These are phyloP conservation scores for Microcaecilia unicolor DNA, from an alignment of 2,797 vertebrate species.

Conservation along the genomic window DNA sequence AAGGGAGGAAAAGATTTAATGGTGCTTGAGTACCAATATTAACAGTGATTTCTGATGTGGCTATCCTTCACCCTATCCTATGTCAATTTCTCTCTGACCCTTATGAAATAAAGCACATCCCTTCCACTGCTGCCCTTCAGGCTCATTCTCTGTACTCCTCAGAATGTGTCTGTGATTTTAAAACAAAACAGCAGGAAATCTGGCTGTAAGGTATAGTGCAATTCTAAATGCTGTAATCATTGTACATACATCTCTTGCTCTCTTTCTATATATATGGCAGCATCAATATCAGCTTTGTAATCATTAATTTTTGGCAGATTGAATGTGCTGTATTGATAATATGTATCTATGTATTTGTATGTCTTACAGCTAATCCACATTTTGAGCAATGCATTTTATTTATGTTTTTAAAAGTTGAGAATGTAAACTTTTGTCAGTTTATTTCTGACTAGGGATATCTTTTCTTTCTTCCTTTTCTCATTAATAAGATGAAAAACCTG, in stretches of 20 bases:
- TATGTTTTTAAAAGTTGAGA: constrained; percentile 80
- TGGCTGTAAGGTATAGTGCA: constrained; percentile 81
- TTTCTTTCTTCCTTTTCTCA: constrained; percentile 64
- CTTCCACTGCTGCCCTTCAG: too few relatives aligned
- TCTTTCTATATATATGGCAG: constrained; percentile 51
- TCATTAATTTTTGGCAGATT: constrained; percentile 86
- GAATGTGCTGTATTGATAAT: constrained; percentile 90
- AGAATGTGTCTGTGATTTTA: constrained; percentile 73
- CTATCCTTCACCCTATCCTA: too few relatives aligned
- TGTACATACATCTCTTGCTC: constrained; percentile 78
- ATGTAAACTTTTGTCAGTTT: constrained; percentile 75
- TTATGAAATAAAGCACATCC: too few relatives aligned
- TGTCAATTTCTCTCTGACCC: constrained; percentile 42
- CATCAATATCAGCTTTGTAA: constrained; percentile 88
- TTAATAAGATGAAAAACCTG: constrained; percentile 51
- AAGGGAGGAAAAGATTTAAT: constrained; percentile 30
- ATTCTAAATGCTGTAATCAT: constrained; percentile 85
- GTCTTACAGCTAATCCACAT: constrained; percentile 81
- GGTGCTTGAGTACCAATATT: constrained; percentile 56
- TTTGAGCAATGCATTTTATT: constrained; percentile 79
- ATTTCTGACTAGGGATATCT: constrained; percentile 72
- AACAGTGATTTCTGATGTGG: constrained; percentile 38
- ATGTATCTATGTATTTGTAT: constrained; percentile 92
- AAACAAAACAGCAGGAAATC: constrained; percentile 60
- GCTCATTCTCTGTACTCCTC: constrained; percentile 43